Base-by-base conservation (phyloP, 2,888 invertebrate genomes). In the Emesis furor region DNA sequence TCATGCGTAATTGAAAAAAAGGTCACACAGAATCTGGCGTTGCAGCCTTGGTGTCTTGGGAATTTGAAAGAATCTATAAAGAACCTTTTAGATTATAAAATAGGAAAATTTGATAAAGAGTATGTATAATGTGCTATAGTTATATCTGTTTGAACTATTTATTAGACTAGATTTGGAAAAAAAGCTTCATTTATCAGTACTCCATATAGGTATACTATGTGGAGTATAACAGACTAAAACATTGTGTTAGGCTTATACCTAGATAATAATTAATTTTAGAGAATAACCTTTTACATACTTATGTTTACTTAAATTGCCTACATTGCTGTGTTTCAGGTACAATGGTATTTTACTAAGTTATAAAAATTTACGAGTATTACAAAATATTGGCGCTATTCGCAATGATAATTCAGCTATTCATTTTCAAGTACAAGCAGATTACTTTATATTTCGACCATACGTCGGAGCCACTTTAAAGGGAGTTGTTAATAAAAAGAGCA, bases 261-360 rank as follows among this genome's bases (percentile, higher is more conserved):
- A n/a, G n/a, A n/a, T 42, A 12, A 14, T 24, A 24, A 24, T 24
- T 24, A 24, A 24, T 24, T 24, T 24, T 24, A 24, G 24, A 24
- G 24, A 24, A 24, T 24, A 24, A 24, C 24, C 24, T 24, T 24
- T 24, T 24, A 24, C 24, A 24, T 24, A 24, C 24, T 24, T 24
- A 24, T 24, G 14, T 42, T 12, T 42, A 42, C 12, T 42, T 12
- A 14, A 8, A 12, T 42, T 12, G 3, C 3, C 1, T 42, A 12
- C 12, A 42, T 67, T 17, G 3, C 7, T 75, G 30, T 67, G n/a
- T 97, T 97, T 69, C 93, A 98, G 98, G 78, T 96, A 98, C 73
- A 95, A 97, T 91, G 98, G 98, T 35, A 98, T 98, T 84, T 92
- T 98, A 2, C 92, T 98, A 81, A 97, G 98, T 76, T 98, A 98